These are phyloP conservation scores for Pandemis heparana DNA, from an alignment of 2,888 invertebrate genomes.

Conservation along the genomic window DNA sequence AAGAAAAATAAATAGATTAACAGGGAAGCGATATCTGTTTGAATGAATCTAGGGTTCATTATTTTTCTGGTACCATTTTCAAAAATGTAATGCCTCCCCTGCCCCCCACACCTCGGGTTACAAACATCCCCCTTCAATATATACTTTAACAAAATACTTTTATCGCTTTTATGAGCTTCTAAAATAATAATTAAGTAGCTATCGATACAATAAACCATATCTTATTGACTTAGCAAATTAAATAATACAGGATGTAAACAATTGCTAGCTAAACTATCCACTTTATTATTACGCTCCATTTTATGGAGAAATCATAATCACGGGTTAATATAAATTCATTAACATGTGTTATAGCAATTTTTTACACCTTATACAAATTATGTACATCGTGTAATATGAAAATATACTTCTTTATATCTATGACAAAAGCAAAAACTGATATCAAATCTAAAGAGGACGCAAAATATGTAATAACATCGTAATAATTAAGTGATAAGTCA, in stretches of 20 bases:
- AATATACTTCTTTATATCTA: constrained; percentile 63
- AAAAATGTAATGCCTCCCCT: not conserved
- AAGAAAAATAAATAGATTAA: not conserved
- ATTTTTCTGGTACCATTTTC: not conserved
- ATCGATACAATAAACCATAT: constrained; percentile 58
- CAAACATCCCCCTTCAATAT: not conserved
- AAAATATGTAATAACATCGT: constrained; percentile 42
- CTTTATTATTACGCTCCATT: constrained; percentile 58
- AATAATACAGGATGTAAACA: constrained; percentile 72
- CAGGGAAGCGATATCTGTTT: not conserved
- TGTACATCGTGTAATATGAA: constrained; percentile 75
- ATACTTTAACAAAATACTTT: constrained; percentile 30
- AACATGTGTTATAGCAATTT: constrained; percentile 59
- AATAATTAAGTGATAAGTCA: constrained; percentile 41
- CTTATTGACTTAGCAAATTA: constrained; percentile 55
- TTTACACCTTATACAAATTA: constrained; percentile 74
- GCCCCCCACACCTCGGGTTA: not conserved
- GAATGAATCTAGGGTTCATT: not conserved
- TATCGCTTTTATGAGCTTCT: constrained; percentile 22
- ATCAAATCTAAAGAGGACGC: constrained; percentile 51
- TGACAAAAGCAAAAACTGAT: constrained; percentile 48
- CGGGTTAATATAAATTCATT: not conserved
- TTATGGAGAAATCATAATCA: constrained; percentile 56
- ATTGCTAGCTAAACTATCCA: constrained; percentile 55
- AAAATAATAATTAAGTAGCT: constrained; percentile 60